phyloP scores from a whole-genome alignment of 2,888 invertebrate genomes.

The Hesperia comma region DNA sequence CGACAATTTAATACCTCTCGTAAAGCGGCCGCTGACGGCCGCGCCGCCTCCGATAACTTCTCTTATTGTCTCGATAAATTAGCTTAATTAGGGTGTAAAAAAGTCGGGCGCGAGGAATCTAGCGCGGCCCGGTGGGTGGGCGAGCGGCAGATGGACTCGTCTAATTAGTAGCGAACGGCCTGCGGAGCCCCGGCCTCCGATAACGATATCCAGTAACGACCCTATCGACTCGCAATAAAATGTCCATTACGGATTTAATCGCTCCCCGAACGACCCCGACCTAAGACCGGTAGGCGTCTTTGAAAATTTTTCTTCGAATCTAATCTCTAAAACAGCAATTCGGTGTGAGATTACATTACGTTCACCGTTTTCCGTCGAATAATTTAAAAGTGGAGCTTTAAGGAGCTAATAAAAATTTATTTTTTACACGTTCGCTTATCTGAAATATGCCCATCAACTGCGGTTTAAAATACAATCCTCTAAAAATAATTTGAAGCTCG shows the following conservation, averaged over 20 bases:
- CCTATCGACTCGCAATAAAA: constrained; percentile 31
- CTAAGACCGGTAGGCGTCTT: constrained; percentile 35
- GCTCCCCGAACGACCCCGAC: constrained; percentile 22
- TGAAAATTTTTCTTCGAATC: constrained; percentile 22
- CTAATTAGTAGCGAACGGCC: constrained; percentile 48
- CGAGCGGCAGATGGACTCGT: constrained; percentile 45
- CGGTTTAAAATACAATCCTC: too few relatives aligned
- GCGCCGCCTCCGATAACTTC: constrained; percentile 69
- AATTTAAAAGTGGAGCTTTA: background rate
- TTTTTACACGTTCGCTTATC: constrained; percentile 6
- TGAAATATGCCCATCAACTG: too few relatives aligned
- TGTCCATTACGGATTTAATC: constrained; percentile 34
- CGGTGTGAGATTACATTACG: constrained; percentile 29
- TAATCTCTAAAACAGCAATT: constrained; percentile 32
- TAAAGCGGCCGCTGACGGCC: constrained; percentile 70
- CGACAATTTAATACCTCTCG: constrained; percentile 75
- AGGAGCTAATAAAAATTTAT: background rate
- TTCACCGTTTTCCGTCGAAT: constrained; percentile 20
- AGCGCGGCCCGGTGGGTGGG: constrained; percentile 76
- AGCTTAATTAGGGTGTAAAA: constrained; percentile 83
- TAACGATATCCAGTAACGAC: constrained; percentile 34
- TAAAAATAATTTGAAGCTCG: background rate
- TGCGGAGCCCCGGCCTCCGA: constrained; percentile 16
- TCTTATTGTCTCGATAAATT: constrained; percentile 82
- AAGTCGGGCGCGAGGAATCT: constrained; percentile 74